These are phyloP conservation scores for Neosilurus mollespiculum DNA, from an alignment of 2,797 vertebrate species.

Conservation along the genomic window DNA sequence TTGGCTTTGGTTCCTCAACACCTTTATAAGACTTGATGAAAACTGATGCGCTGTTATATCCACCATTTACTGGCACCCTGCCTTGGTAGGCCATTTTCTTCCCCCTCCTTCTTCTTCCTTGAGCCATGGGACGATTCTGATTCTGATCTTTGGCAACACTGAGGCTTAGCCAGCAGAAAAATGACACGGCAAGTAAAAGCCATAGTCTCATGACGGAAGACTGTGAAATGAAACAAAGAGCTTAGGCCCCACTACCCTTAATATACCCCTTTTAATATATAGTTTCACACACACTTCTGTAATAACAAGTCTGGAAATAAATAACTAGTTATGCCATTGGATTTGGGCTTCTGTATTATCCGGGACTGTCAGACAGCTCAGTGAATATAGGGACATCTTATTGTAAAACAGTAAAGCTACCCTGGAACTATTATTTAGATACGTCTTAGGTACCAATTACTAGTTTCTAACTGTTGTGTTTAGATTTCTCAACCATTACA, in stretches of 20 bases:
- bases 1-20: constrained; percentile 72
- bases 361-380: constrained; percentile 40
- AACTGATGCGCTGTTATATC: constrained; percentile 64
- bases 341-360: constrained; percentile 56
- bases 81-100: constrained; percentile 43
- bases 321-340: constrained; percentile 51
- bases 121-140: constrained; percentile 25
- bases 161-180: constrained; percentile 70
- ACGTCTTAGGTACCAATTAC: constrained; percentile 38
- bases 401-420: constrained; percentile 31
- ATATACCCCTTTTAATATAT: constrained; percentile 71
- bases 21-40: constrained; percentile 74
- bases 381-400: constrained; percentile 31
- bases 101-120: constrained; percentile 63
- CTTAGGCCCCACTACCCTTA: constrained; percentile 55
- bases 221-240: constrained; percentile 43
- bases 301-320: constrained; percentile 68
- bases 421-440: constrained; percentile 50
- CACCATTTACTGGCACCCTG: constrained; percentile 59
- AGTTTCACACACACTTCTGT: constrained; percentile 63
- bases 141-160: constrained; percentile 60
- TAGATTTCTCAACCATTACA: constrained; percentile 31
- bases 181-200: constrained; percentile 65
- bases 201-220: constrained; percentile 52
- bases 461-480: constrained; percentile 41